phyloP scores from a whole-genome alignment of 2,888 invertebrate species.

The Melitaea athalia region DNA sequence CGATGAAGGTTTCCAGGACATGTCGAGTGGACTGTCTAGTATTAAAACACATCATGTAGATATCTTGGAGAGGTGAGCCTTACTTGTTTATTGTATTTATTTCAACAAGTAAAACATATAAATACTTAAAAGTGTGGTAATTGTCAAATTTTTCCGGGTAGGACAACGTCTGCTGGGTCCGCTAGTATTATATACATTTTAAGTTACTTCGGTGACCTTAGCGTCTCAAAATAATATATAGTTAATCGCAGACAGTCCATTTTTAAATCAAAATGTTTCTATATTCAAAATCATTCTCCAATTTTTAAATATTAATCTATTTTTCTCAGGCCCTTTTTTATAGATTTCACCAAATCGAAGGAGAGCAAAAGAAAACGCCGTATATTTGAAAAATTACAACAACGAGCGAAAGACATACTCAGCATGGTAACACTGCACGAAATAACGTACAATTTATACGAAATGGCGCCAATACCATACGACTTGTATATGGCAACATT shows the following conservation, averaged over 20 bases:
- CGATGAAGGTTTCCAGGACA: constrained; percentile 75
- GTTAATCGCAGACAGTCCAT: no score
- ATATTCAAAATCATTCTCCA: no score
- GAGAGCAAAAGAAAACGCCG: constrained; percentile 59
- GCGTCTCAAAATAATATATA: no score
- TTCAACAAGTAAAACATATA: no score
- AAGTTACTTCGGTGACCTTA: no score
- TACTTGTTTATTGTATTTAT: not conserved
- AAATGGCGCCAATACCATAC: constrained; percentile 77
- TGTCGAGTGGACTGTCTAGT: constrained; percentile 65
- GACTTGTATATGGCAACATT: constrained; percentile 75
- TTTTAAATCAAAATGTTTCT: no score
- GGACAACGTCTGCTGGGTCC: no score
- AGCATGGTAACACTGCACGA: constrained; percentile 72
- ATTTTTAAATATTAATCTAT: not conserved
- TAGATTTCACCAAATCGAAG: constrained; percentile 69
- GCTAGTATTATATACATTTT: no score
- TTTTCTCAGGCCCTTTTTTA: constrained; percentile 65
- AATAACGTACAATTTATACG: constrained; percentile 69
- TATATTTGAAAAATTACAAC: constrained; percentile 57
- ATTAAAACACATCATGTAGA: constrained; percentile 60
- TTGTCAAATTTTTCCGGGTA: no score
- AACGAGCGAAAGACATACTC: constrained; percentile 68
- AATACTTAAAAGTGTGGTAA: no score
- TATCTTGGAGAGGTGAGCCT: constrained; percentile 58